Base-by-base conservation (phyloP, 2,888 invertebrate genomes). In the Mythimna pallens region DNA sequence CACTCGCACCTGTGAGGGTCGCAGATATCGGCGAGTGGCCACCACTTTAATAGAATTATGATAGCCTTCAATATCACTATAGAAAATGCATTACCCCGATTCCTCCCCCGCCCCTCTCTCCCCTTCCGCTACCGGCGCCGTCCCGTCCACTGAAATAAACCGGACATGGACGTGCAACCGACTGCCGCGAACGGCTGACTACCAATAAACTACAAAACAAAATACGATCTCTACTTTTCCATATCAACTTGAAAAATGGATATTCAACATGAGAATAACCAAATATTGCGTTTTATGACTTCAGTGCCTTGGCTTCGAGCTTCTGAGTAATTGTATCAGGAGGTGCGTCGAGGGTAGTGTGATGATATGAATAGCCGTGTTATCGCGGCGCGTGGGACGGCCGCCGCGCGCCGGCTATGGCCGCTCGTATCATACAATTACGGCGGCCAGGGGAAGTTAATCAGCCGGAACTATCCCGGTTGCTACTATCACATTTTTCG, bases 191-290 rank as follows among this genome's bases (percentile, higher is more conserved):
- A 52, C 57, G 63, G 62, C 30, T 63, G 43, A 63, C 50, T 50
- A 50, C 17, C 9, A 66, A 72, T 40, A 54, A 54, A 72, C 55
- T 77, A 50, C n/a, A 30, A 66, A 59, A 57, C 52, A 25, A 71
- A 70, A 67, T 61, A 54, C 22, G 7, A 65, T 55, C 14, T 59
- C 47, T 7, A 62, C 43, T 58, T 65, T 55, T 65, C 47, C 50
- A 71, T 30, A 68, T 63, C 52, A 59, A 54, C 40, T 50, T 63
- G 10, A 9, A 68, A 65, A 59, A 59, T 69, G 30, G 22, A 58
- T 47, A 58, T 30, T 55, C 30, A 67, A 47, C 61, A 14, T 47
- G 20, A 12, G 34, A 62, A 25, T 22, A 34, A 50, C 30, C 17
- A 20, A 20, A 14, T n/a, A 20, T 47, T 17, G 47, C 17, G 2